Evolutionary conservation across 2,113 vertebrate genomes (phyloP).

Genomic region (Coptodon rendalli): DNA sequence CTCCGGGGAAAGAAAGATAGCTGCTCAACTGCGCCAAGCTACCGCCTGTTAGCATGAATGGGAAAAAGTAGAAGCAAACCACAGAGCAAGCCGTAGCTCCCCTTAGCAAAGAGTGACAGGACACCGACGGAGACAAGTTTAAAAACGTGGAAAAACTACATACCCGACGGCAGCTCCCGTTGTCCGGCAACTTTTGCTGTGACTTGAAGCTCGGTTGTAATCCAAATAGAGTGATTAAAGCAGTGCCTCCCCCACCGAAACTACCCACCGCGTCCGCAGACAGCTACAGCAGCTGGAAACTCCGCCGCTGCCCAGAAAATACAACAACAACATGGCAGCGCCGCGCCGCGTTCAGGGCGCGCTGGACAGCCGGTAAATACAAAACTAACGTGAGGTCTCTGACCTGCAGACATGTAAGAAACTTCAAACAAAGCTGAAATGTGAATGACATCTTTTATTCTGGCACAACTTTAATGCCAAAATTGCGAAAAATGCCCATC

Average conservation of each 20-base stretch:
- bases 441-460: too few species aligned
- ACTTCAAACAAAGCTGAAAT: not conserved
- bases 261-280: not conserved
- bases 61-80: slow-evolving; percentile 16
- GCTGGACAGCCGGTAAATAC: not conserved
- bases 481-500: not conserved
- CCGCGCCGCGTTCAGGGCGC: slow-evolving; percentile 25
- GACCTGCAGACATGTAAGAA: not conserved
- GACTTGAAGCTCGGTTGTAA: not conserved
- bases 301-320: not conserved
- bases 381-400: not conserved
- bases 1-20: not conserved
- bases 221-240: not conserved
- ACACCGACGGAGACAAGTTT: not conserved
- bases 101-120: not conserved
- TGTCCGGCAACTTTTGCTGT: not conserved
- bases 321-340: slow-evolving; percentile 57
- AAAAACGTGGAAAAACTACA: not conserved
- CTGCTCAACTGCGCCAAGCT: not conserved
- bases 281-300: slow-evolving; percentile 7
- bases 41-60: slow-evolving; percentile 31
- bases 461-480: not conserved
- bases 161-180: slow-evolving; percentile 10
- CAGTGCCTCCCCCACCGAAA: not conserved
- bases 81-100: not conserved